Conservation (phyloP, 2,797 vertebrate genomes). For the Falco columbarius region DNA sequence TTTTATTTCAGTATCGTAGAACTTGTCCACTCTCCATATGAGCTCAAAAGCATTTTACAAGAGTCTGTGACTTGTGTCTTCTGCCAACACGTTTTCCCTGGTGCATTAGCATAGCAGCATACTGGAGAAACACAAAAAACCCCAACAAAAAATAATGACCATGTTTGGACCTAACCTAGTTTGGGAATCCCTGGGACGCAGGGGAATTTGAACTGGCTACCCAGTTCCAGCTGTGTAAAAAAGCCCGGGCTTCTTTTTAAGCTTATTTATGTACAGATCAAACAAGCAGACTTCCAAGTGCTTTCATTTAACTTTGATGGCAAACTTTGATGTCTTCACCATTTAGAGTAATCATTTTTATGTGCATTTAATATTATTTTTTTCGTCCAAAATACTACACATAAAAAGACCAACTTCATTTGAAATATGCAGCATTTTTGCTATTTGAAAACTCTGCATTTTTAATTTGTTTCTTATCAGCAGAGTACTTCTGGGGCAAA, state of each 20-base stretch:
- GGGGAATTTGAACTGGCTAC: constrained; percentile 5
- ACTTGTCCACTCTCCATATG: background rate
- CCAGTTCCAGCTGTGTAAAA: background rate
- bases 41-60: background rate
- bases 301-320: constrained; percentile 49
- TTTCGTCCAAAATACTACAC: background rate
- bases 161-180: background rate
- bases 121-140: background rate
- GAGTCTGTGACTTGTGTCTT: background rate
- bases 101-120: background rate
- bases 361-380: constrained; percentile 41
- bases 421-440: constrained; percentile 23
- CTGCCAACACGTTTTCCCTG: background rate
- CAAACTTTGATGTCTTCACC: constrained; percentile 50
- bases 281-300: constrained; percentile 46
- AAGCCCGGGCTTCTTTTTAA: background rate
- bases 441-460: constrained; percentile 44
- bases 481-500: constrained; percentile 52
- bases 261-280: constrained; percentile 55
- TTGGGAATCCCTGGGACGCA: constrained; percentile 23
- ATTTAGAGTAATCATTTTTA: constrained; percentile 52
- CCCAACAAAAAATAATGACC: background rate
- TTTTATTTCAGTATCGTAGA: background rate
- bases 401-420: constrained; percentile 51
- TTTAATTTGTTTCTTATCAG: constrained; percentile 72